Evolutionary conservation across 2,888 invertebrate species (phyloP).

Genomic region (Perizoma affinitatum): DNA sequence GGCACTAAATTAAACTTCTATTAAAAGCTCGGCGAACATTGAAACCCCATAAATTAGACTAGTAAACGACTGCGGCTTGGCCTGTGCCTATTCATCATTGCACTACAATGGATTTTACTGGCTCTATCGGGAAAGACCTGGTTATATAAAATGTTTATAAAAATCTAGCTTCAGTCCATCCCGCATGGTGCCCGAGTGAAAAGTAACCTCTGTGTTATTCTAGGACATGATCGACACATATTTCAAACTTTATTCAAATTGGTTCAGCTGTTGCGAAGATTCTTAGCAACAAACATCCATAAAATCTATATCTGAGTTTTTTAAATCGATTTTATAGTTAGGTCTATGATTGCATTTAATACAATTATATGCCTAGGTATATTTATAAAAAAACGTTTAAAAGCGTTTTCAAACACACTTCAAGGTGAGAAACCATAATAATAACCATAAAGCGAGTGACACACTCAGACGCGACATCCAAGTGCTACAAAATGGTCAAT

Average conservation of each 20-base stretch:
- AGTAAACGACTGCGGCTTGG: conserved; percentile 48
- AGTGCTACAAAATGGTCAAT: conserved; percentile 52
- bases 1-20: conserved; percentile 11
- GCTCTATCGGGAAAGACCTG: background rate
- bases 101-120: conserved; percentile 47
- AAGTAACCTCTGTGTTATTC: too few species aligned
- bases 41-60: conserved; percentile 47
- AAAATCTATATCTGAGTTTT: too few species aligned
- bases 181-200: too few species aligned
- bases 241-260: too few species aligned
- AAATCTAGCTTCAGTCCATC: too few species aligned
- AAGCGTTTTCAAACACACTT: conserved; percentile 9
- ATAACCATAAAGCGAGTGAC: conserved; percentile 25
- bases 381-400: background rate
- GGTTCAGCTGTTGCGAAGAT: too few species aligned
- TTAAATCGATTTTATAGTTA: too few species aligned
- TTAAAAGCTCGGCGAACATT: conserved; percentile 13
- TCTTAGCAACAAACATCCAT: too few species aligned
- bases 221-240: too few species aligned
- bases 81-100: conserved; percentile 51
- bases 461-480: conserved; percentile 21
- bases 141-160: background rate
- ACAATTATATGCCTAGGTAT: too few species aligned
- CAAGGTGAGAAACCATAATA: conserved; percentile 20
- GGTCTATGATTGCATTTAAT: too few species aligned